These are phyloP conservation scores for Heliconius ismenius DNA, from an alignment of 2,888 invertebrate species.

Conservation along the genomic window DNA sequence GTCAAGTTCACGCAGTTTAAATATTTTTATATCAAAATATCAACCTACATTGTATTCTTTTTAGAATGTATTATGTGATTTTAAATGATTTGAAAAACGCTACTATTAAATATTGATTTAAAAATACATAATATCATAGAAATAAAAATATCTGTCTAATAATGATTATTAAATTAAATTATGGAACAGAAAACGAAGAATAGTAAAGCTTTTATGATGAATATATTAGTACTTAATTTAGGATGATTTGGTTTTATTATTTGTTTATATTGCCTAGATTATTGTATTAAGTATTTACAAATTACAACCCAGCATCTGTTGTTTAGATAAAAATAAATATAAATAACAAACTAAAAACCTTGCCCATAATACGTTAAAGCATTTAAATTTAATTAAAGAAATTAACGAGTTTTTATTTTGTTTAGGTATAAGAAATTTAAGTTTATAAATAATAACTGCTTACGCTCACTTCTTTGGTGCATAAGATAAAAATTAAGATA, in stretches of 20 bases:
- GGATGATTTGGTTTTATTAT: neutral
- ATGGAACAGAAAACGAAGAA: neutral
- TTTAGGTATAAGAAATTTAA: too few relatives aligned
- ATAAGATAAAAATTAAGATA: neutral
- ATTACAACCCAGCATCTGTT: neutral
- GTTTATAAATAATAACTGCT: neutral
- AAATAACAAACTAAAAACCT: too few relatives aligned
- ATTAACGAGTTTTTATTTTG: too few relatives aligned
- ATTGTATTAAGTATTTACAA: slow-evolving; percentile 1
- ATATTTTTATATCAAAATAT: slow-evolving; percentile 2
- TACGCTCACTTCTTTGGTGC: neutral
- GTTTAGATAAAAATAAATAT: neutral
- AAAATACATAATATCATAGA: neutral
- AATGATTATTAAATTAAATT: neutral
- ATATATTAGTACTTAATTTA: neutral
- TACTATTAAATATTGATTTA: neutral
- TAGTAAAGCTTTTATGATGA: neutral
- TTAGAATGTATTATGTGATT: neutral
- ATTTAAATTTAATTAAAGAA: too few relatives aligned
- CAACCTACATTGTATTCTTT: neutral
- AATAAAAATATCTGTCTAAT: neutral
- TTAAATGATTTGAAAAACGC: neutral
- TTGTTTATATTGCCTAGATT: neutral
- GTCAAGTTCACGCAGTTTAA: slow-evolving; percentile 31
- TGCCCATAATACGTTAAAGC: too few relatives aligned